Base-by-base conservation (phyloP, 37 sponge, comb jelly and placozoan species). In the Diacarnus erythraeanus region DNA sequence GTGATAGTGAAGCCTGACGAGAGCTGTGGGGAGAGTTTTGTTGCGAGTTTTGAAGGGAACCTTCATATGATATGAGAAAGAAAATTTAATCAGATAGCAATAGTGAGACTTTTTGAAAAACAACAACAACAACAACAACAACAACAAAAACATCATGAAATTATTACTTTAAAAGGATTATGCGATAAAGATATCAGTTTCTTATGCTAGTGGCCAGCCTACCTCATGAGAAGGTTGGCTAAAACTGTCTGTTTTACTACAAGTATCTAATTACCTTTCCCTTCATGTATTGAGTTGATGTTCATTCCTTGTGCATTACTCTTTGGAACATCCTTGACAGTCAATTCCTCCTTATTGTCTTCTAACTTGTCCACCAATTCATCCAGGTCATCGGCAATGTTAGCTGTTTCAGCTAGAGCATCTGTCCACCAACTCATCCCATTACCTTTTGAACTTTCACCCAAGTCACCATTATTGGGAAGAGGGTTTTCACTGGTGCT, bases 371-470 rank as follows among this genome's bases (percentile, higher is more conserved):
- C 81, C 9, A 87, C 77, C n/a, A 87, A 57, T 38, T 69, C 42
- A 63, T 87, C 88, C 68, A 80, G 38, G 43, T 87, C 88, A 60
- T 87, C 82, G 3, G 43, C 25, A 0, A 87, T 75, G 21, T 26
- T 42, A 2, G 68, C 47, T 4, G 74, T 87, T 51, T 76, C 82
- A 38, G 88, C 88, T 22, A 87, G 22, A n/a, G 88, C 88, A 1
- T 87, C 71, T 15, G 77, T 22, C 88, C 88, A 87, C 88, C 88
- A 87, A 61, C 40, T 47, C 69, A 59, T 80, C 22, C 34, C 74
- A 1, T 61, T 25, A 1, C 47, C 38, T 26, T 33, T 22, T 8
- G 21, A 10, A 17, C 59, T 39, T 70, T 60, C 71, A 30, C 59
- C 58, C 1, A 12, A 6, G 18, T 6, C 30, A 27, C 30, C 26